Base-by-base conservation (phyloP, 2,888 invertebrate genomes). In the Metallyticus violacea region DNA sequence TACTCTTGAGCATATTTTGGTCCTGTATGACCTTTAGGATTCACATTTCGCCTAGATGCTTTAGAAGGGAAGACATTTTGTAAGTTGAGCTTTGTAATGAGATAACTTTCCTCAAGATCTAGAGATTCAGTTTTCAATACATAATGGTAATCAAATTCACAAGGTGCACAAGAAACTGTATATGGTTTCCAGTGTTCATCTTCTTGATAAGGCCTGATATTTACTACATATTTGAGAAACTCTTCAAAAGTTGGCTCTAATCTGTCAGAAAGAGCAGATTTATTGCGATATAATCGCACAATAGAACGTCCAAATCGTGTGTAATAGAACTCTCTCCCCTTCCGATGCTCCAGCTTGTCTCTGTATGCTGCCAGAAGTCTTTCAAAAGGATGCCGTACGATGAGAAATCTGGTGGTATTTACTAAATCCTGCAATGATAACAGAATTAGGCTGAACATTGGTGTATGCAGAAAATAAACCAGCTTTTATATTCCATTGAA, bases 311-410 rank as follows among this genome's bases (percentile, higher is more conserved):
- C 91, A 87, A 90, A 91, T 85, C 89, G 89, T 88, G 89, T 89
- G 84, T 91, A 91, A 87, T 91, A 91, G 88, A 91, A 91, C 87
- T 91, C 90, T 86, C 90, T 89, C 27, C 90, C 90, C 87, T 89
- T 89, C 84, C 90, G 90, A 76, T 90, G 88, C 84, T 91, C 91
- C 87, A 94, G 91, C 90, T 94, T 93, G 89, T 93, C 93, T 87
- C 93, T 90, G 88, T 92, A 94, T 0, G 93, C 93, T 25, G 93
- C 93, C 40, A 94, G 89, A 7, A 93, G 89, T 79, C 93, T 90
- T 89, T 93, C 93, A 85, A 93, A 92, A 2, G 94, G 93, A 89
- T 93, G 93, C 22, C 93, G 90, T 1, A 93, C 93, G 85, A 94
- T 92, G 27, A 93, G 87, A 81, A 92, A 91, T 88, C 92, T 92